These are phyloP conservation scores for Scaptomyza caliginosa DNA, from an alignment of 2,888 invertebrate species.

Conservation along the genomic window DNA sequence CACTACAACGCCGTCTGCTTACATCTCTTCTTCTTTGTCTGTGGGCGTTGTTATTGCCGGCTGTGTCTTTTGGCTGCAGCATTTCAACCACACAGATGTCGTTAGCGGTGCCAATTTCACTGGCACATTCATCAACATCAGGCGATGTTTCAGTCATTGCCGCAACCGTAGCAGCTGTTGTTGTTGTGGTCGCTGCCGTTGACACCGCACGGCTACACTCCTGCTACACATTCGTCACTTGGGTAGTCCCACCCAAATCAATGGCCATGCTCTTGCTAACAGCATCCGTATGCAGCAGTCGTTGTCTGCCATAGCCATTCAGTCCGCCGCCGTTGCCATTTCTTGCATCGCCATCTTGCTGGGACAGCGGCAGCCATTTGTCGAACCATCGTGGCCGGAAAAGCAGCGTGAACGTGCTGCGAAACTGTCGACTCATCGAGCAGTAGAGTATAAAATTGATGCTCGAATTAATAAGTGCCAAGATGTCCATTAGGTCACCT, in stretches of 20 bases:
- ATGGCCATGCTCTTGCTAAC: slow-evolving; percentile 76
- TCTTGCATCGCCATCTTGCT: slow-evolving; percentile 73
- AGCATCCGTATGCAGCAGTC: slow-evolving; percentile 72
- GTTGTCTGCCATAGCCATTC: slow-evolving; percentile 68
- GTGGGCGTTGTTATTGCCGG: slow-evolving; percentile 8
- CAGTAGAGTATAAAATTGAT: slow-evolving; percentile 98
- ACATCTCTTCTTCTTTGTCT: background rate
- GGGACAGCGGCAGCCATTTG: slow-evolving; percentile 83
- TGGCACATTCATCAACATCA: slow-evolving; percentile 68
- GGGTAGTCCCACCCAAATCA: slow-evolving; percentile 81
- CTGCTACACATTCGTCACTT: slow-evolving; percentile 84
- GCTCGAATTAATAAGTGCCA: slow-evolving; percentile 95
- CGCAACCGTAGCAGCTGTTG: slow-evolving; percentile 20
- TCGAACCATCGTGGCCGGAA: slow-evolving; percentile 88
- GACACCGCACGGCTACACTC: slow-evolving; percentile 67
- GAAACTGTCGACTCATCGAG: slow-evolving; percentile 96
- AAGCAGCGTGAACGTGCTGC: slow-evolving; percentile 90
- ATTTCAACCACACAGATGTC: slow-evolving; percentile 72
- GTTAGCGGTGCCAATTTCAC: slow-evolving; percentile 45
- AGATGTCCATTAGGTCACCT: slow-evolving; percentile 95
- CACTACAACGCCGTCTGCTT: slow-evolving; percentile 57
- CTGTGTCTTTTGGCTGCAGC: slow-evolving; percentile 50
- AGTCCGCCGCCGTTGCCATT: slow-evolving; percentile 43
- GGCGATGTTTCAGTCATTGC: slow-evolving; percentile 40
- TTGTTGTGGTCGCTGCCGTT: slow-evolving; percentile 37